phyloP scores from a whole-genome alignment of 1,140 invertebrate genomes.

The Caerostris extrusa region DNA sequence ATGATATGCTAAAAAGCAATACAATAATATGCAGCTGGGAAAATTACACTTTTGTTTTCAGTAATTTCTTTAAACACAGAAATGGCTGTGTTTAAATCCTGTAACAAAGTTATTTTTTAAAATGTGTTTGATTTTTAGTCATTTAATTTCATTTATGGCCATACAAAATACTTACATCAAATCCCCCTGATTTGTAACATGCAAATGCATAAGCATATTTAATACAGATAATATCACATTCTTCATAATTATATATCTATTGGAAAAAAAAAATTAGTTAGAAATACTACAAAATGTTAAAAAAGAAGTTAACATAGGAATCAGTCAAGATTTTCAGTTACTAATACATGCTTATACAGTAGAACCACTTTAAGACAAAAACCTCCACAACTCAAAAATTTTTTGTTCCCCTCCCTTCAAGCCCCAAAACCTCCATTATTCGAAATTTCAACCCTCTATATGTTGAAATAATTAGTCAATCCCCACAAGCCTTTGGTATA shows the following conservation, averaged over 20 bases:
- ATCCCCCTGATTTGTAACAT: constrained; percentile 51
- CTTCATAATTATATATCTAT: constrained; percentile 52
- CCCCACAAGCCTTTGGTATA: no score
- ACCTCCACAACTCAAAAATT: no score
- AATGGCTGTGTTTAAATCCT: constrained; percentile 55
- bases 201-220: constrained; percentile 69
- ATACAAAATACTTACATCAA: constrained; percentile 48
- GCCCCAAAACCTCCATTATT: no score
- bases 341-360: no score
- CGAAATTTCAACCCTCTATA: no score
- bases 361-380: no score
- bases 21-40: constrained; percentile 59
- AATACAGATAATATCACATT: constrained; percentile 61
- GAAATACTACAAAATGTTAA: not conserved
- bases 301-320: not conserved
- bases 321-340: no score
- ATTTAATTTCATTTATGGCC: not conserved
- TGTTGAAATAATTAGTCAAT: no score
- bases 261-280: constrained; percentile 24
- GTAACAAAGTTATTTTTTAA: not conserved
- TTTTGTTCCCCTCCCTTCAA: no score
- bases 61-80: constrained; percentile 38
- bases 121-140: not conserved
- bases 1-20: not conserved
- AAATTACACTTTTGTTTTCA: not conserved